Evolutionary conservation across 2,888 invertebrate species (phyloP), one percentile per base, ranked within the genome.

Genomic region (Xestia rhomboidea): DNA sequence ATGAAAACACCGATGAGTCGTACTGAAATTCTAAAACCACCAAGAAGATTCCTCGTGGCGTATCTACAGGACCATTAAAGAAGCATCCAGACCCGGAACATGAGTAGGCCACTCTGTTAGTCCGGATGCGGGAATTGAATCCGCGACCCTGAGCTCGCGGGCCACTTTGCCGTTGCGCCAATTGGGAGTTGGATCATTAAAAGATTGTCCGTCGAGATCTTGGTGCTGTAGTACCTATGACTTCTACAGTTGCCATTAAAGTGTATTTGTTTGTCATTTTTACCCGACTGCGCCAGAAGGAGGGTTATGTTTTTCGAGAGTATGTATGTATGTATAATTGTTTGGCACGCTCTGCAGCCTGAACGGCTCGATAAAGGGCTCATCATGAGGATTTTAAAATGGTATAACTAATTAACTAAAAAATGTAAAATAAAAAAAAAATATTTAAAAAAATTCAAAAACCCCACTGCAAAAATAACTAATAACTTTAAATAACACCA

Each of bases 81-180:
- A 81, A 81, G 64, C 24, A 68, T 76, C 41, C 44, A 75, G 46
- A 71, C 80, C 60, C 64, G 83, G 79, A 80, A 68, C 34, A 51
- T 57, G 21, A 68, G 66, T 69, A 69, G 72, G 60, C 68, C 81
- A 62, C 68, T 68, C 49, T 41, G 74, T 66, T 62, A 41, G 57
- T 77, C 85, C 83, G 83, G 83, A 83, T 83, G 85, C 30, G 72
- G 72, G 83, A 83, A 83, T 83, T 83, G 83, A 77, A 83, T 81
- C 73, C 44, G 13, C 82, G 83, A 77, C 83, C 85, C 81, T 83
- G 83, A 84, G 77, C 60, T 68, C 34, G 60, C 62, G 60, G 27
- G 71, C 71, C 72, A 84, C 81, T 76, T 81, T 44, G 30, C 66
- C 21, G 57, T 51, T 84, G 85, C 67, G 82, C 72, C 85, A 83